Conservation (phyloP, 1,140 invertebrate genomes). For the Drosophila pruinosa region DNA sequence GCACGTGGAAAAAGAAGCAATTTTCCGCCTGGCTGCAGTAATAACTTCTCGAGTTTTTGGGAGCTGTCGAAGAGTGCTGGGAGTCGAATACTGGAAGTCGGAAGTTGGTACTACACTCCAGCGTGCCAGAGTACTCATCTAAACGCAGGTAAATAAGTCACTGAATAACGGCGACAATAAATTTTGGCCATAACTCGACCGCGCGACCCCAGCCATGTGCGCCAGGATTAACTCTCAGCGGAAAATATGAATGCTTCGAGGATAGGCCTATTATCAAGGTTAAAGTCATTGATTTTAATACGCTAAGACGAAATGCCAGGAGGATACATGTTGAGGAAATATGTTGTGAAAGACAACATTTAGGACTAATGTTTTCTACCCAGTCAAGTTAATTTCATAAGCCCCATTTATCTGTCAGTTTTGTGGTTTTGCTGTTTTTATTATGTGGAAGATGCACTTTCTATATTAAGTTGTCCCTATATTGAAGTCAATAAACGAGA, state of each 20-base stretch:
- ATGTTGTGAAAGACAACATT: background rate
- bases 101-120: background rate
- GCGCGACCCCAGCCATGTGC: conserved; percentile 4
- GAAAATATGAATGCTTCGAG: background rate
- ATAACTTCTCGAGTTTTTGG: conserved; percentile 51
- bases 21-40: conserved; percentile 59
- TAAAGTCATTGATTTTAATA: background rate
- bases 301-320: background rate
- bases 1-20: conserved; percentile 52
- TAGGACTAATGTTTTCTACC: too few species aligned
- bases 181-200: conserved; percentile 19
- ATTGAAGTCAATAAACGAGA: too few species aligned
- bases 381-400: too few species aligned
- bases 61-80: conserved; percentile 19
- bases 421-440: too few species aligned
- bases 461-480: too few species aligned
- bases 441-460: too few species aligned
- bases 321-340: background rate
- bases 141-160: conserved; percentile 24
- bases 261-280: background rate
- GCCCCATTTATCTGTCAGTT: too few species aligned
- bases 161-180: conserved; percentile 32
- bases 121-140: background rate
- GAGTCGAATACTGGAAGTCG: background rate
- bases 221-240: background rate